Percentiles rank a stretch among this genome's conserved stretches.
These are phyloP conservation scores for Pocillopora grandis DNA, from an alignment of 92 coral and sea anemone genomes.

Conservation along the genomic window DNA sequence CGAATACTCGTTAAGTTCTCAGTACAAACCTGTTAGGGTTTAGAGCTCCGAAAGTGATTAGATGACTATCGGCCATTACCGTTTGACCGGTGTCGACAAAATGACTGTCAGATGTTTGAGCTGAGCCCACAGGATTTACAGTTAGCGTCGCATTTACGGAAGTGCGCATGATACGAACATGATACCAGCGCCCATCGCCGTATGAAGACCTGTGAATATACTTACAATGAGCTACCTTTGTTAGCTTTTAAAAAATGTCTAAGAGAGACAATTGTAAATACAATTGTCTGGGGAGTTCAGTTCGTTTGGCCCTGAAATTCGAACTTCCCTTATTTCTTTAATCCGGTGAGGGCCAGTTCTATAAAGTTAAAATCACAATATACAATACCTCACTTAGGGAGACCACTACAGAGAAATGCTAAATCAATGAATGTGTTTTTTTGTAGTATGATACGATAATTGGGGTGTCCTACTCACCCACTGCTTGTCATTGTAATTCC, in stretches of 20 bases:
- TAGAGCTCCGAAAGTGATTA: conserved; percentile 66
- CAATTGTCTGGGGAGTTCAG: neutral
- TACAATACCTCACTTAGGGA: neutral
- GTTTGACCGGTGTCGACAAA: conserved; percentile 38
- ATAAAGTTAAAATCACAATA: too few relatives aligned
- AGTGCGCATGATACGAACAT: conserved; percentile 31
- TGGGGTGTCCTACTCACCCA: conserved; percentile 29
- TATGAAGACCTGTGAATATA: conserved; percentile 52
- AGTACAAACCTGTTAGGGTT: conserved; percentile 60
- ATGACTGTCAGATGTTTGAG: conserved; percentile 46
- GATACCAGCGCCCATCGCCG: conserved; percentile 73
- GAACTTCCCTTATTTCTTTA: too few relatives aligned
- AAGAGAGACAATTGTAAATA: neutral
- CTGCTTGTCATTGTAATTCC: conserved; percentile 32
- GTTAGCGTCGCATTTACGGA: conserved; percentile 52
- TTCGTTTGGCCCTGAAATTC: neutral
- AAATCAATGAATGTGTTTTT: too few relatives aligned
- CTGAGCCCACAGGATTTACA: conserved; percentile 57
- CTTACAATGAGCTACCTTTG: too few relatives aligned
- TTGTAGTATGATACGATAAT: neutral
- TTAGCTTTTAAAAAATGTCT: too few relatives aligned
- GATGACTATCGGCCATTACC: conserved; percentile 34
- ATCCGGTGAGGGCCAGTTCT: too few relatives aligned
- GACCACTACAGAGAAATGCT: neutral
- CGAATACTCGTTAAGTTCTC: neutral